Percentiles rank a stretch among this genome's conserved stretches.
Conservation (phyloP, 2,113 vertebrate genomes). For the Struthio camelus region DNA sequence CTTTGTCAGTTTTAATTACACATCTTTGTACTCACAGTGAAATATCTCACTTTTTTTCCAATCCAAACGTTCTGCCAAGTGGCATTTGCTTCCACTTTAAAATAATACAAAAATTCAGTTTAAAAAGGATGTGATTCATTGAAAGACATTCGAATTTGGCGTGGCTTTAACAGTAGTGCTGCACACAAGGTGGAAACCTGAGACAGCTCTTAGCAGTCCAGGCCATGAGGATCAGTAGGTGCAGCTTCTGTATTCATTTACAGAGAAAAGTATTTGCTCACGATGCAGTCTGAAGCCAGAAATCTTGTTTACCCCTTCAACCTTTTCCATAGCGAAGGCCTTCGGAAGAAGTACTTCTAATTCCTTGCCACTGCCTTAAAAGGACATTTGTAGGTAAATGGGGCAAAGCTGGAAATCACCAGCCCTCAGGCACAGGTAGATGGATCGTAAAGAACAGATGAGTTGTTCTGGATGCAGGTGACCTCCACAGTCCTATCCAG, state of each 20-base stretch:
- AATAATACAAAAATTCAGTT: not conserved
- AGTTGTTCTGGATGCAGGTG: not conserved
- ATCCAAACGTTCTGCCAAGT: not conserved
- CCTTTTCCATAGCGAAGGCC: not conserved
- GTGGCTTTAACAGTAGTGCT: not conserved
- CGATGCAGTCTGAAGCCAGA: not conserved
- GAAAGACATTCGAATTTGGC: not conserved
- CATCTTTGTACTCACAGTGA: not conserved
- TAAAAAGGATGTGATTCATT: not conserved
- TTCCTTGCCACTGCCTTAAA: not conserved
- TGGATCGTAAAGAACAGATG: not conserved
- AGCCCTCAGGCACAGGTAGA: not conserved
- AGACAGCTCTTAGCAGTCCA: not conserved
- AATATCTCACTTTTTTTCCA: not conserved
- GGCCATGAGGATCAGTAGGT: not conserved
- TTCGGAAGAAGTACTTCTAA: not conserved
- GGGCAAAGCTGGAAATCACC: not conserved
- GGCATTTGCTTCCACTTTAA: not conserved
- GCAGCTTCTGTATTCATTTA: not conserved
- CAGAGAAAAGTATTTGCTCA: not conserved
- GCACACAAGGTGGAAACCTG: not conserved
- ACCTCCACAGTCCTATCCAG: not conserved
- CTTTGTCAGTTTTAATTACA: not conserved
- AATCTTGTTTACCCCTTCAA: not conserved
- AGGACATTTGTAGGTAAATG: not conserved